Conservation (phyloP, 1,140 invertebrate species). For the Vanessa atalanta region DNA sequence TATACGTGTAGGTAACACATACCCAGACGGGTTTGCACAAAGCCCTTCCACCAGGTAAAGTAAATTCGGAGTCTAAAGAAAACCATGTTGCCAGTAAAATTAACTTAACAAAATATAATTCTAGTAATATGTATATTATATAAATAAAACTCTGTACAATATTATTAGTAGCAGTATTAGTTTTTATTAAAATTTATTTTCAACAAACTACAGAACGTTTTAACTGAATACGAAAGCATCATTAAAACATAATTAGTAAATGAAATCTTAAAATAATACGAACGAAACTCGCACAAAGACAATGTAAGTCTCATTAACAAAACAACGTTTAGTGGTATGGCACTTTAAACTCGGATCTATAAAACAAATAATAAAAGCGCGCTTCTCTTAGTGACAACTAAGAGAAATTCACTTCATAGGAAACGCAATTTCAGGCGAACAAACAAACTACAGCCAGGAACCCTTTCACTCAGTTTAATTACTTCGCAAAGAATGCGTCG, state of each 20-base stretch:
- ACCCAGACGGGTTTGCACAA: too few species aligned
- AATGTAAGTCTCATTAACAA: conserved; percentile 2
- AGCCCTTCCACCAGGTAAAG: too few species aligned
- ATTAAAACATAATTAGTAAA: neutral
- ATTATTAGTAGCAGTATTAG: too few species aligned
- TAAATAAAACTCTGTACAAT: too few species aligned
- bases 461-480: conserved; percentile 80
- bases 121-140: too few species aligned
- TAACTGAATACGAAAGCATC: too few species aligned
- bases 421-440: conserved; percentile 72
- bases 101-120: too few species aligned
- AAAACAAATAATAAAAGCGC: conserved; percentile 50
- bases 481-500: conserved; percentile 79
- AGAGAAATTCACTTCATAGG: conserved; percentile 69
- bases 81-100: too few species aligned
- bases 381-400: conserved; percentile 51
- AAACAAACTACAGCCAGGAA: conserved; percentile 73
- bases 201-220: too few species aligned
- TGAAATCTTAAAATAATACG: neutral
- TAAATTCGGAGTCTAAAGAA: too few species aligned
- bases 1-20: too few species aligned
- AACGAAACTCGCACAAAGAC: neutral
- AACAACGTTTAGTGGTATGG: conserved; percentile 6
- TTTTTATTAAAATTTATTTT: too few species aligned
- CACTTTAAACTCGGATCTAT: conserved; percentile 21